These are phyloP conservation scores for Channa striata DNA, from an alignment of 2,797 vertebrate genomes.

Conservation along the genomic window DNA sequence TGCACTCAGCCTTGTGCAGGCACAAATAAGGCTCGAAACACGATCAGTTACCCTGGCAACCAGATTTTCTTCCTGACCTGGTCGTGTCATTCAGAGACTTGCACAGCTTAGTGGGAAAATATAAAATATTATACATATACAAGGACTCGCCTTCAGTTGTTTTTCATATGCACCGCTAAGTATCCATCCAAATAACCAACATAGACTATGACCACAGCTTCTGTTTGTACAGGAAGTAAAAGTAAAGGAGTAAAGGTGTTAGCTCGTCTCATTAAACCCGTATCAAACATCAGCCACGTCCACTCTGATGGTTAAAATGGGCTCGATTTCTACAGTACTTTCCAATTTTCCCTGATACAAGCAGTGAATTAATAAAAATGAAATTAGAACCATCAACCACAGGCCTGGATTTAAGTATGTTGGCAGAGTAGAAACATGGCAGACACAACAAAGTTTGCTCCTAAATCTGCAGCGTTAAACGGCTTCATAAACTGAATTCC, in stretches of 20 bases:
- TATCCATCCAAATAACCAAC: no score
- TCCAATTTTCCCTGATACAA: background rate
- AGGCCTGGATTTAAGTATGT: constrained; percentile 3
- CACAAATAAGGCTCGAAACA: constrained; percentile 36
- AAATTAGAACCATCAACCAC: no score
- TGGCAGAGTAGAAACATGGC: constrained; percentile 16
- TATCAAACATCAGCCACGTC: constrained; percentile 4
- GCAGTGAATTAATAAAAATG: no score
- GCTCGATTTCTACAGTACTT: background rate
- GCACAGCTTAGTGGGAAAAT: constrained; percentile 6
- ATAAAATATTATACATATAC: no score
- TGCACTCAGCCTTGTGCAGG: constrained; percentile 6
- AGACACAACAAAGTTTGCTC: constrained; percentile 34
- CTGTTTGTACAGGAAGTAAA: no score
- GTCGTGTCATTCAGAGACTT: background rate
- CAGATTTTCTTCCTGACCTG: constrained; percentile 6
- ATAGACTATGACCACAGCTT: no score
- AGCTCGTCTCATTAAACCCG: background rate
- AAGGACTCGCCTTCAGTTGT: no score
- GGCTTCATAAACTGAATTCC: constrained; percentile 41
- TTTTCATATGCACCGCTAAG: no score
- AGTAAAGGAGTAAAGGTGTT: background rate
- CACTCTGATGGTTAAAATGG: background rate
- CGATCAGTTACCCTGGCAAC: constrained; percentile 45
- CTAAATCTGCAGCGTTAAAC: constrained; percentile 42